phyloP scores from a whole-genome alignment of 2,888 invertebrate genomes.

The Harpagoxenus sublaevis region DNA sequence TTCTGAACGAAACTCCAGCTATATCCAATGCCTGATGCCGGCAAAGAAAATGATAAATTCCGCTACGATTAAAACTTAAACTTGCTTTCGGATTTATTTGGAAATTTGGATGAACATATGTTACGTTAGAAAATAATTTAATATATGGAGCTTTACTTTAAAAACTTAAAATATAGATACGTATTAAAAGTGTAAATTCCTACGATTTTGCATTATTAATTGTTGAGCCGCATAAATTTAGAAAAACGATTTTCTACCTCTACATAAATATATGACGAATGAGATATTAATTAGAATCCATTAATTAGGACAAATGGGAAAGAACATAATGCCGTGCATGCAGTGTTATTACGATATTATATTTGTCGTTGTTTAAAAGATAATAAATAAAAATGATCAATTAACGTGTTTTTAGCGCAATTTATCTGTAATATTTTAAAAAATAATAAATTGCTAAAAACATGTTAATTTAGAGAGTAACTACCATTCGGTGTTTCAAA shows the following conservation, averaged over 20 bases:
- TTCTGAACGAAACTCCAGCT: conserved; percentile 53
- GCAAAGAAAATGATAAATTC: conserved; percentile 50
- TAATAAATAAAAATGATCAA: conserved; percentile 14
- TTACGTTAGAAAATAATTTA: not conserved
- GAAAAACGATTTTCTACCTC: not conserved
- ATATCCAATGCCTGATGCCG: conserved; percentile 18
- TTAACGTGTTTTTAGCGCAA: not conserved
- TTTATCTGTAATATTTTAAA: not conserved
- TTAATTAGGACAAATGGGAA: conserved; percentile 23
- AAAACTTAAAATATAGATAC: not conserved
- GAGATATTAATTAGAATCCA: conserved; percentile 14
- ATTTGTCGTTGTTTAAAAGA: not conserved
- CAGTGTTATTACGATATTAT: not conserved
- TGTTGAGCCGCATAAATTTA: not conserved
- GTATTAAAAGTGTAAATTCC: not conserved
- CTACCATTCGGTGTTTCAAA: not conserved
- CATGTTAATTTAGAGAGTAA: conserved; percentile 17
- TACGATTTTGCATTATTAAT: conserved; percentile 15
- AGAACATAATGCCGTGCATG: too few species aligned
- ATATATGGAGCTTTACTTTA: conserved; percentile 16
- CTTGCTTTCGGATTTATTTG: conserved; percentile 41
- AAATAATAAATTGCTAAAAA: conserved; percentile 1
- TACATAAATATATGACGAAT: conserved; percentile 3
- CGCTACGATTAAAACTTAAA: conserved; percentile 42
- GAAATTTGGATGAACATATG: not conserved